A percentile compares a stretch with the other conserved stretches of the same genome.
Conservation (phyloP, 2,113 vertebrate species). For the Cardinalis cardinalis region DNA sequence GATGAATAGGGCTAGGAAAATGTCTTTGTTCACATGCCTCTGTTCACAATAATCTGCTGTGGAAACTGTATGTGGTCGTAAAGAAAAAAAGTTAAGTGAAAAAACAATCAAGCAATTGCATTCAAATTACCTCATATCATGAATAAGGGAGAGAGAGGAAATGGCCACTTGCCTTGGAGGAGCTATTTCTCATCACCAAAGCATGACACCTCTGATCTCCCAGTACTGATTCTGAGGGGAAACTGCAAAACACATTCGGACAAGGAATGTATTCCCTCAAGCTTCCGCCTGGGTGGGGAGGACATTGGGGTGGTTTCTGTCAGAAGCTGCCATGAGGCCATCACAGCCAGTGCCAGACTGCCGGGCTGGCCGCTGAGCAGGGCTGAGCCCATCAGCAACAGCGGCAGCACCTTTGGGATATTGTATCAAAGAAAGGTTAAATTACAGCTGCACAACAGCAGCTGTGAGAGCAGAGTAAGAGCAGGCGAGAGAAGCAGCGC, state of each 20-base stretch:
- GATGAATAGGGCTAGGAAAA: fast-evolving
- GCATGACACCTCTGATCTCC: background rate
- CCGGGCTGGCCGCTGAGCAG: fast-evolving
- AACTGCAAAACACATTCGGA: background rate
- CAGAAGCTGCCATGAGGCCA: background rate
- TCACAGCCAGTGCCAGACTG: background rate
- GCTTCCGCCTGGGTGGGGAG: background rate
- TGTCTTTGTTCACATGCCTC: background rate
- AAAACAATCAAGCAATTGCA: background rate
- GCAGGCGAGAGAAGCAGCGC: fast-evolving
- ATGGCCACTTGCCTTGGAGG: background rate
- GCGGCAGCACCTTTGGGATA: background rate
- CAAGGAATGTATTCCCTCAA: background rate
- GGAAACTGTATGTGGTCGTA: background rate
- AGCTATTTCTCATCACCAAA: background rate
- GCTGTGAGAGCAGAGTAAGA: fast-evolving
- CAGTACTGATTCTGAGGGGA: background rate
- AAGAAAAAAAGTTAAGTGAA: background rate
- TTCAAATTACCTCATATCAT: background rate
- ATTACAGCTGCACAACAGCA: background rate
- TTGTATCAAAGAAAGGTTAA: background rate
- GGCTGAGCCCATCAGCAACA: too few relatives aligned
- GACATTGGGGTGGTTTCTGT: fast-evolving
- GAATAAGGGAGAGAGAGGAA: background rate
- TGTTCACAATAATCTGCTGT: background rate